A percentile compares a stretch with the other conserved stretches of the same genome.
These are phyloP conservation scores for Priocnemis perturbator DNA, from an alignment of 2,888 invertebrate genomes.

Conservation along the genomic window DNA sequence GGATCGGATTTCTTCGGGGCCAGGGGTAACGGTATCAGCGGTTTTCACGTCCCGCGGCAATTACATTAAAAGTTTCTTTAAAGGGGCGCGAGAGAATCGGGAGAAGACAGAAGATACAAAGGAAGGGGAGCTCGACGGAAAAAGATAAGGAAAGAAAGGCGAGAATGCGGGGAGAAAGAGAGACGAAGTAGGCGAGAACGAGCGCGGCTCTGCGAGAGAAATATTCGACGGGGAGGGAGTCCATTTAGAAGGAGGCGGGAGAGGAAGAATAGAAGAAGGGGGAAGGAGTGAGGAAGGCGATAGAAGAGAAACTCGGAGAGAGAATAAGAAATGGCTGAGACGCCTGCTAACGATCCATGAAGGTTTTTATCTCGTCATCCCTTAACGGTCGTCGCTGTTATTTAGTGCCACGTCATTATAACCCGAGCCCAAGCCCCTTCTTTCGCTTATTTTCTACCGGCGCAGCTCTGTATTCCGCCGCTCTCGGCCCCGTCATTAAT, in stretches of 20 bases:
- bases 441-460: conserved; percentile 13
- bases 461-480: conserved; percentile 13
- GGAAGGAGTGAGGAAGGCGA: conserved; percentile 6
- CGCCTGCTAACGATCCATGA: conserved; percentile 59
- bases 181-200: conserved; percentile 4
- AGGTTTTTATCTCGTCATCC: conserved; percentile 64
- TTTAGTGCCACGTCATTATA: conserved; percentile 61
- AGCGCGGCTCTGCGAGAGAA: conserved; percentile 17
- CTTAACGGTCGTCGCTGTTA: conserved; percentile 58
- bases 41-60: conserved; percentile 65
- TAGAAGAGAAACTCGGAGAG: conserved; percentile 27
- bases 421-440: conserved; percentile 30
- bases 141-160: conserved; percentile 21
- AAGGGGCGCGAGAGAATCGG: conserved; percentile 37
- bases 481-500: conserved; percentile 52
- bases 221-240: conserved; percentile 28
- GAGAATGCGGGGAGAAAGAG: conserved; percentile 4
- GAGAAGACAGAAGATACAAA: conserved; percentile 19
- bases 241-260: conserved; percentile 15
- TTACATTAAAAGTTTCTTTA: conserved; percentile 68
- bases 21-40: conserved; percentile 63
- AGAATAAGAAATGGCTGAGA: conserved; percentile 55
- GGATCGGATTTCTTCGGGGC: conserved; percentile 56
- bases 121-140: not conserved
- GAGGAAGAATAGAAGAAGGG: conserved; percentile 22